Evolutionary conservation across 2,888 invertebrate genomes (phyloP), one percentile per base, ranked within the genome.

Genomic region (Drosophila antonietae): DNA sequence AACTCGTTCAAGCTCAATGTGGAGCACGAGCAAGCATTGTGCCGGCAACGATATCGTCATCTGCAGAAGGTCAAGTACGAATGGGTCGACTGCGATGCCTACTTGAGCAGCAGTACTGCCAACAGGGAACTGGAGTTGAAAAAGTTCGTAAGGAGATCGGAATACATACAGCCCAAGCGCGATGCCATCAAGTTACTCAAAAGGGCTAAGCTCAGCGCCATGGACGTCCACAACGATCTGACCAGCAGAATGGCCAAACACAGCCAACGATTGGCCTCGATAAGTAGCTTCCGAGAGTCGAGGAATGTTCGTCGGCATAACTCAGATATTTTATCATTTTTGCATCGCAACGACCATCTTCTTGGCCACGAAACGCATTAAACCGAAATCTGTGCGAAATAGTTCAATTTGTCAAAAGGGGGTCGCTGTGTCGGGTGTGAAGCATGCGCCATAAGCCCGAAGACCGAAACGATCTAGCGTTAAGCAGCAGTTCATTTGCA

Each of bases 331-430:
- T 7, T 20, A 6, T 28, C 55, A 18, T 69, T 73, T 10, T 12
- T 71, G n/a, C 33, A 66, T 8, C 73, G 56, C n/a, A 62, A 75
- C 47, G 58, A 69, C 31, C 43, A 59, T 2, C 44, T 68, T 23
- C 65, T 68, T 31, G 15, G 0, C n/a, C 9, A n/a, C 15, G 28
- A 28, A 5, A 14, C 43, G 31, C 43, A 67, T 60, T 75, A 75
- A 81, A 74, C 31, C 28, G 28, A 73, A 69, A 78, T 78, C 73
- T 77, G 69, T 61, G 53, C 53, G 55, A 80, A 85, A 85, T 85
- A 70, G 77, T 81, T 87, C 73, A 81, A 83, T 83, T 83, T 87
- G 71, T 87, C 73, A 81, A 31, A 43, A 1, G 43, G 44, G 20
- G 28, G 2, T 28, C 10, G 52, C 4, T 23, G 51, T 2, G 8